Percentiles rank a stretch among this genome's conserved stretches.
phyloP scores from a whole-genome alignment of 2,888 invertebrate species.

The Dynastes maya region DNA sequence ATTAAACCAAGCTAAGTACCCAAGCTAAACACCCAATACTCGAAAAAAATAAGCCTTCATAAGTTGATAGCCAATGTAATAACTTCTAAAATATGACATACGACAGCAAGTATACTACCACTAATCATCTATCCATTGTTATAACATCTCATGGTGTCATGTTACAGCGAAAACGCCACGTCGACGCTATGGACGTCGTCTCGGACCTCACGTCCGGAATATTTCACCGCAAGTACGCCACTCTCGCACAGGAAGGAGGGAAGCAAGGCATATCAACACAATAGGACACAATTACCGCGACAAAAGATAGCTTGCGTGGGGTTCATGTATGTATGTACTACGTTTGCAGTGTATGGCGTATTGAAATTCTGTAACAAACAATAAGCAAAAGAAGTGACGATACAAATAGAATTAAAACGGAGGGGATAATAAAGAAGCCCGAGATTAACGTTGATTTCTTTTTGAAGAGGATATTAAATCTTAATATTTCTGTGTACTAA shows the following conservation, averaged over 20 bases:
- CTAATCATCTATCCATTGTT: slow-evolving; percentile 11
- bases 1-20: too few relatives aligned
- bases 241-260: slow-evolving; percentile 25
- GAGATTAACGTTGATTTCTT: too few relatives aligned
- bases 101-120: too few relatives aligned
- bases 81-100: too few relatives aligned
- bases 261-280: slow-evolving; percentile 20
- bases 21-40: too few relatives aligned
- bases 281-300: slow-evolving; percentile 22
- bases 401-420: too few relatives aligned
- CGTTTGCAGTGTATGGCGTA: not conserved
- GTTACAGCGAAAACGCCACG: slow-evolving; percentile 18
- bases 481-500: too few relatives aligned
- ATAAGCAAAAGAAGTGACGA: not conserved
- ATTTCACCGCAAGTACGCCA: slow-evolving; percentile 11
- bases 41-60: too few relatives aligned
- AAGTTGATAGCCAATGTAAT: too few relatives aligned
- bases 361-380: not conserved
- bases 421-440: too few relatives aligned
- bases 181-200: slow-evolving; percentile 11
- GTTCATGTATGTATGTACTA: not conserved
- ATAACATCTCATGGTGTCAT: slow-evolving; percentile 8
- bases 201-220: slow-evolving; percentile 27
- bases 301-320: not conserved
- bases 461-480: too few relatives aligned